Base-by-base conservation (phyloP, 2,888 invertebrate species). In the Diabrotica balteata region DNA sequence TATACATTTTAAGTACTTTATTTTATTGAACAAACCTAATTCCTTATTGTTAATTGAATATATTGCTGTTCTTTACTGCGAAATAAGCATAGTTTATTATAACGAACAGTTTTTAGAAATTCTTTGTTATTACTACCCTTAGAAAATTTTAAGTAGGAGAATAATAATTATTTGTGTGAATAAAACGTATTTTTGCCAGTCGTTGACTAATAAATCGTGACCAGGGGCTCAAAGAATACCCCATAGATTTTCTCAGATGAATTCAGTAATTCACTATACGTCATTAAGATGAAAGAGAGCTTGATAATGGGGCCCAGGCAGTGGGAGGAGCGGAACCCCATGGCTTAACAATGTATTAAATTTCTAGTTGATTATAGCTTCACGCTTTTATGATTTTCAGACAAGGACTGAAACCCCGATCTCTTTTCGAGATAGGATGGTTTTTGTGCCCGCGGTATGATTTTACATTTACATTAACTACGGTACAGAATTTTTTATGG, bases 361-460 rank as follows among this genome's bases (percentile, higher is more conserved):
- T 79, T 79, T 78, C 79, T 73, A 69, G 75, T 74, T 78, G 79
- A 79, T 79, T 79, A 79, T 79, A 79, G 73, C 76, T 79, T 79
- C 78, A 78, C 78, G 77, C 77, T 78, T 76, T 79, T 77, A 77
- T 76, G 76, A 77, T 78, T 79, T 78, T 77, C 78, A 67, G 59
- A 59, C 59, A 59, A 59, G 58, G 58, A 59, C 58, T 50, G 59
- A 59, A 59, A 49, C 59, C 59, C 59, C 49, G 59, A 59, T 59
- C 50, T 59, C 50, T 59, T 57, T 59, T 59, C 59, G 59, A 59
- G 59, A 59, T 59, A 59, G 59, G 50, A 59, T 43, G 59, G 59
- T 59, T 59, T 53, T 59, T 59, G 59, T 59, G 59, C 59, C 59
- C 59, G 50, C 49, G 59, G 59, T 59, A 59, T 59, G 59, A 59